Conservation (phyloP, 1,140 invertebrate species). For the Rhagoletis zephyria region DNA sequence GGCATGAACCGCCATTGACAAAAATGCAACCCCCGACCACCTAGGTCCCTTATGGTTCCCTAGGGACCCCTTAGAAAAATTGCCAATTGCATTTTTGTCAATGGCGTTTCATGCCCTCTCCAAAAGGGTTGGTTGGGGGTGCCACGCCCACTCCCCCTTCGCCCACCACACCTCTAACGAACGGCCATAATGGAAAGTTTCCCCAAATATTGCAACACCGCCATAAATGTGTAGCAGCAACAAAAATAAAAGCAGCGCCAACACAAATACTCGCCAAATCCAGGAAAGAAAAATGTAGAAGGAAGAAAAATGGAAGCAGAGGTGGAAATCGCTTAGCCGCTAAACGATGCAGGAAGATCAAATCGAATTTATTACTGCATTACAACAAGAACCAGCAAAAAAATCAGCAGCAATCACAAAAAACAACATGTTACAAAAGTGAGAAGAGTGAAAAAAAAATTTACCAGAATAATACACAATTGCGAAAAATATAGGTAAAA, state of each 20-base stretch:
- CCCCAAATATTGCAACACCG: neutral
- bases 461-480: neutral
- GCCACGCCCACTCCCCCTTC: too few species aligned
- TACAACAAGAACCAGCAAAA: neutral
- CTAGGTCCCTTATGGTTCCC: too few species aligned
- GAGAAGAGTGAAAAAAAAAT: neutral
- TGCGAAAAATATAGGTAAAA: constrained; percentile 12
- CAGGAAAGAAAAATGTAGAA: neutral
- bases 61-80: too few species aligned
- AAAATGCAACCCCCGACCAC: too few species aligned
- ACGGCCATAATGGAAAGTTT: too few species aligned
- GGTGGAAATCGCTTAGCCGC: neutral
- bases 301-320: neutral
- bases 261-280: neutral
- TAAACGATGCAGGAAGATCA: constrained; percentile 36
- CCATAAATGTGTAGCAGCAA: neutral
- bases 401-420: neutral
- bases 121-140: too few species aligned
- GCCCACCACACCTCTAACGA: too few species aligned
- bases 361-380: constrained; percentile 50
- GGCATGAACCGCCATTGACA: too few species aligned
- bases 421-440: neutral
- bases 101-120: too few species aligned
- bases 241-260: neutral
- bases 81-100: too few species aligned